Evolutionary conservation across 2,888 invertebrate genomes (phyloP), one percentile per base, ranked within the genome.

Genomic region (Bellardia bayeri): DNA sequence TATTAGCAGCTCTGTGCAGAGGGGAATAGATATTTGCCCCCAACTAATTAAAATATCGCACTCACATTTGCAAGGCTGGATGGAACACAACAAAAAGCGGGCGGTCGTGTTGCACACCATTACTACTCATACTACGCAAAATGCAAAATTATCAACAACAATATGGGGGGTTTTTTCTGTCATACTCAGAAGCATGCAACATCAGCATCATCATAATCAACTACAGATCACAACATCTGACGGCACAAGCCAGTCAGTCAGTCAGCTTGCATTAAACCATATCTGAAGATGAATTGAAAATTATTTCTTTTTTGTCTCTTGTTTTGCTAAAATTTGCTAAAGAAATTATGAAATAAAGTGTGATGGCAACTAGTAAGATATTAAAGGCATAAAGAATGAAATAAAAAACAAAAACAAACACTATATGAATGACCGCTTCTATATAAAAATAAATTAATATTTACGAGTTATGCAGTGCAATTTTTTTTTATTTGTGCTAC

Each of bases 1-100:
- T 51, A 63, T 42, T 69, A 71, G 23, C 42, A 72, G 56, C 54
- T 64, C 16, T 56, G 54, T 30, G 37, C 16, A 37, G 63, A 76
- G 72, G 8, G 72, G 63, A 82, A 66, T 56, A 74, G n/a, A 64
- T 13, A 68, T 69, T 68, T 92, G 91, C 90, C 88, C 88, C 91
- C 89, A 90, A 92, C 91, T 92, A 92, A 92, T 92, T 92, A 92
- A 92, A 92, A 92, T 91, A 92, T 92, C 91, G 92, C 92, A 91
- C 92, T 87, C 76, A 54, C 33, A 64, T 54, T 72, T 54, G 64
- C 66, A 76, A 71, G 23, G 3, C 56, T 58, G 51, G 63, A 75
- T 58, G 51, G 63, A 75, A 56, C 30, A 51, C 30, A 68, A 74
- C 2, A 42, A 51, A 23, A 74, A 75, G 74, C 79, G 74, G 66